Percentiles rank a stretch among this genome's conserved stretches.
phyloP scores from a whole-genome alignment of 2,797 vertebrate species.

The Sitta carolinensis region DNA sequence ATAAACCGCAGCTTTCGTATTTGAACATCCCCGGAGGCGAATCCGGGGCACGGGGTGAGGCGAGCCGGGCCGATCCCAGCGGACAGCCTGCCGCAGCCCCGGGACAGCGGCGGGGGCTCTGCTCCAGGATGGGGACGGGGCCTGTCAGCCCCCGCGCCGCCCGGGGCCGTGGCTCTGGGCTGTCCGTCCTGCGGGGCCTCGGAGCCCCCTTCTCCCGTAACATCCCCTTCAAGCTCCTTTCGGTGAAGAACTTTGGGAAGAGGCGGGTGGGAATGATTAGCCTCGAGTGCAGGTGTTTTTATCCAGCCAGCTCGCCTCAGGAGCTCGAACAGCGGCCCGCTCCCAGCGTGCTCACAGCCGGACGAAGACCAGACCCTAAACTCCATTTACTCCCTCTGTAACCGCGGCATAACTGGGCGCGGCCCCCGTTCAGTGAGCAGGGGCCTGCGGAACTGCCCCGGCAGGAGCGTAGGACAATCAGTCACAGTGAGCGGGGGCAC shows the following conservation, averaged over 20 bases:
- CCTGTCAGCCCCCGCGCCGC: not conserved
- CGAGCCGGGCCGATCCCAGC: not conserved
- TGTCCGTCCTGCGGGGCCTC: not conserved
- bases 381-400: too few relatives aligned
- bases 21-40: too few relatives aligned
- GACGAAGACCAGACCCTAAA: too few relatives aligned
- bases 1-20: accelerated
- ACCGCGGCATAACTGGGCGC: not conserved
- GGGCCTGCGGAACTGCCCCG: not conserved
- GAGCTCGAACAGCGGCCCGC: not conserved
- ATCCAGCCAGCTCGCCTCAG: not conserved
- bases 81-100: not conserved
- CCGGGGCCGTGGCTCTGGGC: not conserved
- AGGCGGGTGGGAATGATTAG: not conserved
- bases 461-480: not conserved
- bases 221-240: not conserved
- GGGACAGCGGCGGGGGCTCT: too few relatives aligned
- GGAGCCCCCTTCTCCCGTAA: not conserved
- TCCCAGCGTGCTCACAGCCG: not conserved
- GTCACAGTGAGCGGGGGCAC: not conserved
- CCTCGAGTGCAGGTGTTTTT: not conserved
- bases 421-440: accelerated
- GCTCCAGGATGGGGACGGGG: too few relatives aligned
- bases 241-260: not conserved
- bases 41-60: not conserved